A percentile compares a stretch with the other conserved stretches of the same genome.
phyloP scores from a whole-genome alignment of 2,113 vertebrate genomes.

The Ochotona curzoniae region DNA sequence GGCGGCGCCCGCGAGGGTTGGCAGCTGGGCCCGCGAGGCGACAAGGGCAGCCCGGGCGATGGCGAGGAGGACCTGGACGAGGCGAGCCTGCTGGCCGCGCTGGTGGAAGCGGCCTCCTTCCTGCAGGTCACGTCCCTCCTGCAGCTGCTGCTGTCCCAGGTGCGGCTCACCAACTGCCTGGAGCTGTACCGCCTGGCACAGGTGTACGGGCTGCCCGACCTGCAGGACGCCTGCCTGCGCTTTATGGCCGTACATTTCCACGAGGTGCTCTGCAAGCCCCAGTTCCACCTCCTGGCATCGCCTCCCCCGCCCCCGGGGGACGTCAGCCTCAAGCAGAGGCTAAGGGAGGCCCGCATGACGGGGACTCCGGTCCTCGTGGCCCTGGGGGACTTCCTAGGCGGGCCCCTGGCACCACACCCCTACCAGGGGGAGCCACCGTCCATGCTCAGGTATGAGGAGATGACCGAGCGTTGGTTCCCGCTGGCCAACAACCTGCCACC shows the following conservation, averaged over 20 bases:
- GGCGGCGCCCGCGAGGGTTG: slow-evolving; percentile 77
- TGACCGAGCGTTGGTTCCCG: slow-evolving; percentile 91
- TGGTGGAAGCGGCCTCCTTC: slow-evolving; percentile 96
- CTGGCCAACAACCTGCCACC: slow-evolving; percentile 90
- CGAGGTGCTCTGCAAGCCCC: slow-evolving; percentile 89
- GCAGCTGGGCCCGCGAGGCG: slow-evolving; percentile 76
- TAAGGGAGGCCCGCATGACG: slow-evolving; percentile 90
- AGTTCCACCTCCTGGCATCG: slow-evolving; percentile 85
- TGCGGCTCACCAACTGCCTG: slow-evolving; percentile 92
- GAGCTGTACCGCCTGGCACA: slow-evolving; percentile 93
- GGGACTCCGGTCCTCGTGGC: slow-evolving; percentile 92
- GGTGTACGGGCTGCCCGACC: slow-evolving; percentile 93
- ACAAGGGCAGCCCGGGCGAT: slow-evolving; percentile 50
- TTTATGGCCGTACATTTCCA: slow-evolving; percentile 94
- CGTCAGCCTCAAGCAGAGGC: slow-evolving; percentile 85
- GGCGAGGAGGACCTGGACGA: slow-evolving; percentile 80
- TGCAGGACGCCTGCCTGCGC: slow-evolving; percentile 90
- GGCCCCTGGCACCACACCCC: slow-evolving; percentile 82
- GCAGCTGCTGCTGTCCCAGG: slow-evolving; percentile 91
- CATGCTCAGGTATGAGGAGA: slow-evolving; percentile 93
- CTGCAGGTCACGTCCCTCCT: slow-evolving; percentile 95
- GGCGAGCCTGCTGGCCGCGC: slow-evolving; percentile 88
- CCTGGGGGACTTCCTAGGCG: slow-evolving; percentile 90
- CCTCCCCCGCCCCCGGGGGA: slow-evolving; percentile 67
- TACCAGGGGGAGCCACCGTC: slow-evolving; percentile 90